A percentile compares a stretch with the other conserved stretches of the same genome.
Evolutionary conservation across 2,797 vertebrate genomes (phyloP).

Genomic region (Muscicapa comitata): DNA sequence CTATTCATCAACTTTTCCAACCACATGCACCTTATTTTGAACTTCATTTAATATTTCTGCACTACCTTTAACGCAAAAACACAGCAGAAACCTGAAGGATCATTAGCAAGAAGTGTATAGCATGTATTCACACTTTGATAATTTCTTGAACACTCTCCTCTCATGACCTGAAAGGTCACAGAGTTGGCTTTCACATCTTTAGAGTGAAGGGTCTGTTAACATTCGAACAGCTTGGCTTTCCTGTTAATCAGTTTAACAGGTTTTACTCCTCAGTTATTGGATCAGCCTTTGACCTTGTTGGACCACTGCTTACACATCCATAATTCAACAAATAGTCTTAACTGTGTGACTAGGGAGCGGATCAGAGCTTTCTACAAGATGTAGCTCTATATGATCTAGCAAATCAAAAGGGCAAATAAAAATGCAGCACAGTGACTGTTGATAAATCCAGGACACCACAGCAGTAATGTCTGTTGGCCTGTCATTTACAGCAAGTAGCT

Average conservation of each 20-base stretch:
- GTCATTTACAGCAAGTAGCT: background rate
- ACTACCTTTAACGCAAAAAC: background rate
- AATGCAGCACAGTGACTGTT: background rate
- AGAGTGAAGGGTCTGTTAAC: background rate
- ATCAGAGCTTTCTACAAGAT: background rate
- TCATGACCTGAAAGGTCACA: background rate
- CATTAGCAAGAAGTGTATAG: background rate
- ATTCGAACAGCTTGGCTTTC: background rate
- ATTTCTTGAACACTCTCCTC: background rate
- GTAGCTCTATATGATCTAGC: background rate
- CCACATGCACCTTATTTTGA: background rate
- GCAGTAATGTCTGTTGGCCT: background rate
- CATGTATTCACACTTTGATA: background rate
- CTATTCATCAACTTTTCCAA: background rate
- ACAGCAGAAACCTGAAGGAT: background rate
- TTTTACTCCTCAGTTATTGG: slow-evolving; percentile 36
- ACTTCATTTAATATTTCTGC: background rate
- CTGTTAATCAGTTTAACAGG: slow-evolving; percentile 53
- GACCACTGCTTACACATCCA: background rate
- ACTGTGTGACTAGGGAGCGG: background rate
- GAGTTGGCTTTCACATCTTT: background rate
- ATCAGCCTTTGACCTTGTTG: slow-evolving; percentile 34
- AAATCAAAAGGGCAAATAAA: background rate
- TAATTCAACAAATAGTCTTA: slow-evolving; percentile 5
- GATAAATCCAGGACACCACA: background rate